Evolutionary conservation across 2,888 invertebrate genomes (phyloP).

Genomic region (Autographa pulchrina): DNA sequence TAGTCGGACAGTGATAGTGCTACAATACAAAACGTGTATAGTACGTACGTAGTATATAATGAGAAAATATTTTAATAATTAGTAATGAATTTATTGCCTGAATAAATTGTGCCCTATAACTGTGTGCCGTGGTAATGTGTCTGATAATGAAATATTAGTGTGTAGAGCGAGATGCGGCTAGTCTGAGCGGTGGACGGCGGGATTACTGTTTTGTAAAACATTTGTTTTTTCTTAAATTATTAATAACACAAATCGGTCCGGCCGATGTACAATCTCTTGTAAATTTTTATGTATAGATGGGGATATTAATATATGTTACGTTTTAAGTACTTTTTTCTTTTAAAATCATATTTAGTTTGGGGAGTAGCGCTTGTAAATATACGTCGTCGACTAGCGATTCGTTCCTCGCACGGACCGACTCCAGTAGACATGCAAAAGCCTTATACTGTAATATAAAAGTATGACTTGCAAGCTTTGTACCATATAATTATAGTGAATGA

Average conservation of each 20-base stretch:
- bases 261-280: constrained; percentile 87
- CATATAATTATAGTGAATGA: constrained; percentile 82
- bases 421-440: constrained; percentile 82
- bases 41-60: constrained; percentile 74
- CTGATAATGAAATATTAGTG: constrained; percentile 61
- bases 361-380: constrained; percentile 76
- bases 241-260: constrained; percentile 74
- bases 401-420: constrained; percentile 66
- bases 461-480: constrained; percentile 82
- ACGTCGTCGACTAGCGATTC: constrained; percentile 63
- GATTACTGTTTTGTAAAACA: constrained; percentile 62
- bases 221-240: constrained; percentile 76
- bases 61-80: constrained; percentile 68
- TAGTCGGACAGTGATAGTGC: constrained; percentile 79
- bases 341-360: constrained; percentile 68
- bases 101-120: constrained; percentile 83
- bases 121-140: constrained; percentile 78
- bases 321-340: constrained; percentile 77
- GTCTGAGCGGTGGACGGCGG: constrained; percentile 62
- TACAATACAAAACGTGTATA: constrained; percentile 76
- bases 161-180: constrained; percentile 63
- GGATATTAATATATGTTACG: constrained; percentile 88
- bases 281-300: constrained; percentile 88
- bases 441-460: constrained; percentile 83
- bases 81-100: constrained; percentile 77